Conservation (phyloP, 92 coral and sea anemone genomes). For the Metridium senile region DNA sequence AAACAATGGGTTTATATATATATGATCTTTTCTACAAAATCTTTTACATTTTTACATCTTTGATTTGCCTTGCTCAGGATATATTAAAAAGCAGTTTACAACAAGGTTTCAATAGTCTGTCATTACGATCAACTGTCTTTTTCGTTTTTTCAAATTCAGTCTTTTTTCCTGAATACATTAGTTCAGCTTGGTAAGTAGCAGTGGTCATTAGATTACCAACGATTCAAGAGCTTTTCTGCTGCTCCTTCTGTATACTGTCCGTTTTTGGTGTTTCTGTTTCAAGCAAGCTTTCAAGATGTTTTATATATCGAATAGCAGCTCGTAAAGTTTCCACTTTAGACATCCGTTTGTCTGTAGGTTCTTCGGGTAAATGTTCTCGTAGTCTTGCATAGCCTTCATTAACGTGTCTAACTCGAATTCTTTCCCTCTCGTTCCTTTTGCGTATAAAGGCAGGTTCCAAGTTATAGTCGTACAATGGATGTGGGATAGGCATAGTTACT, state of each 20-base stretch:
- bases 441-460: conserved; percentile 97
- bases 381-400: conserved; percentile 98
- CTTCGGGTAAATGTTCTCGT: conserved; percentile 96
- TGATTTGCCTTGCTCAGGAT: conserved; percentile 9
- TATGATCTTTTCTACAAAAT: conserved; percentile 35
- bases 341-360: conserved; percentile 98
- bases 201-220: neutral
- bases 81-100: neutral
- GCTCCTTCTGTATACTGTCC: neutral
- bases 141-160: neutral
- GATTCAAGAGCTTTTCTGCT: conserved; percentile 15
- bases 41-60: conserved; percentile 13
- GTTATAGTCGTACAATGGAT: conserved; percentile 96
- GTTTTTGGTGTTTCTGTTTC: conserved; percentile 39
- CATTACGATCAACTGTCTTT: neutral
- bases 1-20: conserved; percentile 11
- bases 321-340: conserved; percentile 95
- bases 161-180: conserved; percentile 1
- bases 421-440: conserved; percentile 91
- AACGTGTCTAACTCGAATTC: conserved; percentile 96
- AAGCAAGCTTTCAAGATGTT: conserved; percentile 85
- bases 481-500: conserved; percentile 97
- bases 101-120: neutral
- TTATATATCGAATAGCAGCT: conserved; percentile 95
- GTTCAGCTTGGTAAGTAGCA: neutral